Evolutionary conservation across 2,888 invertebrate species (phyloP).

Genomic region (Kuschelorhynchus macadamiae): DNA sequence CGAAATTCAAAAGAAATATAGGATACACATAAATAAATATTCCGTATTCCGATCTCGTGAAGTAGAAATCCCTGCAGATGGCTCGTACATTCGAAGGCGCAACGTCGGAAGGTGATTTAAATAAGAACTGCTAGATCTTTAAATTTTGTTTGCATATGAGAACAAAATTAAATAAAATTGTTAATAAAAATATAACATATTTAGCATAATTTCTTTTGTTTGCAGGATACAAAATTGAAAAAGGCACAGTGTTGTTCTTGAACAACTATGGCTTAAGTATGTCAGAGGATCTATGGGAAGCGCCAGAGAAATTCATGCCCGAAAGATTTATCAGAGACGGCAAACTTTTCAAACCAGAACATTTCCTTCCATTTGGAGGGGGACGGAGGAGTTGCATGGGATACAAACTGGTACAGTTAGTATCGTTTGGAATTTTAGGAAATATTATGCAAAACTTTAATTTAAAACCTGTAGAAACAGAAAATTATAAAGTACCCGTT

Average conservation of each 20-base stretch:
- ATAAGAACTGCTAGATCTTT: no score
- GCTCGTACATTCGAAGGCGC: no score
- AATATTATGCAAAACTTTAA: slow-evolving; percentile 72
- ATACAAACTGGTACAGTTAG: slow-evolving; percentile 76
- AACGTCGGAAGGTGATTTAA: no score
- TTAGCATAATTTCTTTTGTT: no score
- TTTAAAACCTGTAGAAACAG: slow-evolving; percentile 68
- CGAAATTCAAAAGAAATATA: no score
- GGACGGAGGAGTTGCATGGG: slow-evolving; percentile 79
- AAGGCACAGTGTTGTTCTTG: slow-evolving; percentile 76
- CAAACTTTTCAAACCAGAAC: slow-evolving; percentile 73
- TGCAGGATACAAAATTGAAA: slow-evolving; percentile 74
- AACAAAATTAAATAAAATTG: no score
- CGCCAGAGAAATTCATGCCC: slow-evolving; percentile 74
- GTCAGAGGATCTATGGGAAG: slow-evolving; percentile 74
- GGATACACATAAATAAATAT: no score
- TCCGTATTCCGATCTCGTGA: no score
- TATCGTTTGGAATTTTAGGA: slow-evolving; percentile 72
- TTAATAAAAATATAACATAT: no score
- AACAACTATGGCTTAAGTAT: slow-evolving; percentile 79
- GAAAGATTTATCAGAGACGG: slow-evolving; percentile 74
- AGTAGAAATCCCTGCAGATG: no score
- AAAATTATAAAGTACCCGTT: slow-evolving; percentile 71
- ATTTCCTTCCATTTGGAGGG: slow-evolving; percentile 78
- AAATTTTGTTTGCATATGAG: no score